phyloP scores from a whole-genome alignment of 2,888 invertebrate genomes.

The Scrobipalpa costella region DNA sequence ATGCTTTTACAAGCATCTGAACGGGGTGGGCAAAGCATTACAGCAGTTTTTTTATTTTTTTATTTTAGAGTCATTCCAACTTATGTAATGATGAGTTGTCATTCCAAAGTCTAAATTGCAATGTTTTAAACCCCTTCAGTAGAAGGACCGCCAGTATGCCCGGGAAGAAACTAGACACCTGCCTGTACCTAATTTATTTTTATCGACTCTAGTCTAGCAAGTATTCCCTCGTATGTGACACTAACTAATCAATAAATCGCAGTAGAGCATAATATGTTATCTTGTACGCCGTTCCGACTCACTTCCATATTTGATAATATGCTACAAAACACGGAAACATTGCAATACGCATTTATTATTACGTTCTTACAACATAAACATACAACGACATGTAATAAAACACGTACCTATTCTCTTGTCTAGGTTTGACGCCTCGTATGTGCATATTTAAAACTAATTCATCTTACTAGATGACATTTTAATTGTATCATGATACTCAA shows the following conservation, averaged over 20 bases:
- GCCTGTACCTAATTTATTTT: no score
- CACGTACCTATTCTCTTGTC: background rate
- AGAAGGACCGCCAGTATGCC: no score
- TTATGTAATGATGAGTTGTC: no score
- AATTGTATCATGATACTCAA: no score
- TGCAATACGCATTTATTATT: conserved; percentile 2
- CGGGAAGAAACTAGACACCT: no score
- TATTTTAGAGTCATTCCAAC: no score
- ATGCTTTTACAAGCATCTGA: no score
- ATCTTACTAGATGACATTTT: background rate
- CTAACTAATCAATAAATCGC: conserved; percentile 47
- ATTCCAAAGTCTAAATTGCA: no score
- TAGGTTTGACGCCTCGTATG: background rate
- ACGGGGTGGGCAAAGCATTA: no score
- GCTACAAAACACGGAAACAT: conserved; percentile 19
- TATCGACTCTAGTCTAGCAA: no score
- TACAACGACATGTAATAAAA: background rate
- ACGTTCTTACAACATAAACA: conserved; percentile 2
- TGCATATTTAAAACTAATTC: background rate
- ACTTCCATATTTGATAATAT: conserved; percentile 30
- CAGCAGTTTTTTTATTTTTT: no score
- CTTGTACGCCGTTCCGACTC: conserved; percentile 15
- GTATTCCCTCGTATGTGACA: background rate
- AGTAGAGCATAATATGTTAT: conserved; percentile 29
- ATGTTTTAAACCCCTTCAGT: no score